Percentiles rank a stretch among this genome's conserved stretches.
These are phyloP conservation scores for Diplazon laetatorius DNA, from an alignment of 2,888 invertebrate genomes.

Conservation along the genomic window DNA sequence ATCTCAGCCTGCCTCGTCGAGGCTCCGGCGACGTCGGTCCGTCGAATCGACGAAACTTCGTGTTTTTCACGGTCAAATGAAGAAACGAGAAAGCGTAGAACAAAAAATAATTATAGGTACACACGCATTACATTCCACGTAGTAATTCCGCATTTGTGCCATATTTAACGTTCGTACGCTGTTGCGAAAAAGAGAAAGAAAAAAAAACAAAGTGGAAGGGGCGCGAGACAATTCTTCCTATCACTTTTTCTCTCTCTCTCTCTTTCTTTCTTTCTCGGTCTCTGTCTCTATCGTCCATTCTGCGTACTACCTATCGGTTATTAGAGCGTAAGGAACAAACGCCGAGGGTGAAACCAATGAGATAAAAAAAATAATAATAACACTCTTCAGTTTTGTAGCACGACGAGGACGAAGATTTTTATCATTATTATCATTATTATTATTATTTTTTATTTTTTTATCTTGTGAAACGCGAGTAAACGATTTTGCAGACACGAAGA, in stretches of 20 bases:
- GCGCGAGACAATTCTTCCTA: slow-evolving; percentile 18
- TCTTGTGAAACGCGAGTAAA: neutral
- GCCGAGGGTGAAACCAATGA: neutral
- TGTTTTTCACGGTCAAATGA: slow-evolving; percentile 54
- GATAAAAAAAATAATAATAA: neutral
- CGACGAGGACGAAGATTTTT: neutral
- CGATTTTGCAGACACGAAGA: slow-evolving; percentile 14
- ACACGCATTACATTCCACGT: slow-evolving; percentile 57
- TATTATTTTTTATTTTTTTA: neutral
- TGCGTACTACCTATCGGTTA: slow-evolving; percentile 7
- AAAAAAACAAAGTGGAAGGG: neutral
- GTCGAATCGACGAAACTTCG: slow-evolving; percentile 50
- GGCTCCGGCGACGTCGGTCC: slow-evolving; percentile 30
- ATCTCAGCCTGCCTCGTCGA: slow-evolving; percentile 19
- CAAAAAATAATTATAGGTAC: slow-evolving; percentile 41
- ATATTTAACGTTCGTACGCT: slow-evolving; percentile 60
- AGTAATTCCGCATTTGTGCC: slow-evolving; percentile 64
- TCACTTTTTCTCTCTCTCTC: slow-evolving; percentile 18
- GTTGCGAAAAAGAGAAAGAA: slow-evolving; percentile 35
- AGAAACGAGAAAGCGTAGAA: slow-evolving; percentile 46
- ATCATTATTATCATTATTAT: slow-evolving; percentile 4
- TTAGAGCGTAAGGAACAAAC: slow-evolving; percentile 2
- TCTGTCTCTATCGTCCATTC: neutral
- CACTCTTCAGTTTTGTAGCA: neutral
- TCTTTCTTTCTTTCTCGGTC: slow-evolving; percentile 4